Percentiles rank a stretch among this genome's conserved stretches.
Conservation (phyloP, 2,797 vertebrate genomes). For the Melanotaenia boesemani region DNA sequence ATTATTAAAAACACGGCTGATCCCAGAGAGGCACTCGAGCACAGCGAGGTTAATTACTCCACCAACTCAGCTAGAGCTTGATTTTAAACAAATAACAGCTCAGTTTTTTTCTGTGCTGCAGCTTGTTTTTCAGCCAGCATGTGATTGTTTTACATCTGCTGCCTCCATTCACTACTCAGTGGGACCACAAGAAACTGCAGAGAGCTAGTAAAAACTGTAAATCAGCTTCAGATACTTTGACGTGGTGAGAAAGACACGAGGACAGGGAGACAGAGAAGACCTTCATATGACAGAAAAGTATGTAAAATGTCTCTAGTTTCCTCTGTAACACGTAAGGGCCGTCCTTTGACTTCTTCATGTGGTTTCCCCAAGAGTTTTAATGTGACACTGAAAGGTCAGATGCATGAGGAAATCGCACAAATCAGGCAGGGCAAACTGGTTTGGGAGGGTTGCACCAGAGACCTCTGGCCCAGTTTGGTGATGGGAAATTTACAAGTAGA, state of each 20-base stretch:
- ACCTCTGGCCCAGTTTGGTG: constrained; percentile 53
- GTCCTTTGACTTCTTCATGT: constrained; percentile 25
- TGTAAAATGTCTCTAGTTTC: constrained; percentile 52
- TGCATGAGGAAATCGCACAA: constrained; percentile 3
- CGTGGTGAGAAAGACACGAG: constrained; percentile 29
- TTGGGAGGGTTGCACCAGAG: constrained; percentile 42
- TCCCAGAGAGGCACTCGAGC: constrained; percentile 49
- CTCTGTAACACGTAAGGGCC: constrained; percentile 4
- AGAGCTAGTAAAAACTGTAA: constrained; percentile 57
- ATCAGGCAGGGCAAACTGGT: constrained; percentile 51
- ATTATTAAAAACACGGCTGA: constrained; percentile 57
- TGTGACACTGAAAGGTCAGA: constrained; percentile 44
- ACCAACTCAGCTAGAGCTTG: constrained; percentile 46
- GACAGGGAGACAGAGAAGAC: constrained; percentile 22
- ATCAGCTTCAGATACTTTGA: constrained; percentile 50
- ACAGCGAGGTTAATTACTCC: constrained; percentile 63
- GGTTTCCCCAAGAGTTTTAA: constrained; percentile 22
- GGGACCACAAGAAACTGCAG: constrained; percentile 54
- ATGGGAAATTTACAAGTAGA: constrained; percentile 25
- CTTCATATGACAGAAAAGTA: constrained; percentile 48
- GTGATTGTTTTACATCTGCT: constrained; percentile 66
- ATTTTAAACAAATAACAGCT: constrained; percentile 68
- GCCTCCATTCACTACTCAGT: constrained; percentile 55
- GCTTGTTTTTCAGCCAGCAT: constrained; percentile 37
- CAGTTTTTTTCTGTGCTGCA: constrained; percentile 18